phyloP scores from a whole-genome alignment of 2,888 invertebrate species.

The Amaurobius ferox region DNA sequence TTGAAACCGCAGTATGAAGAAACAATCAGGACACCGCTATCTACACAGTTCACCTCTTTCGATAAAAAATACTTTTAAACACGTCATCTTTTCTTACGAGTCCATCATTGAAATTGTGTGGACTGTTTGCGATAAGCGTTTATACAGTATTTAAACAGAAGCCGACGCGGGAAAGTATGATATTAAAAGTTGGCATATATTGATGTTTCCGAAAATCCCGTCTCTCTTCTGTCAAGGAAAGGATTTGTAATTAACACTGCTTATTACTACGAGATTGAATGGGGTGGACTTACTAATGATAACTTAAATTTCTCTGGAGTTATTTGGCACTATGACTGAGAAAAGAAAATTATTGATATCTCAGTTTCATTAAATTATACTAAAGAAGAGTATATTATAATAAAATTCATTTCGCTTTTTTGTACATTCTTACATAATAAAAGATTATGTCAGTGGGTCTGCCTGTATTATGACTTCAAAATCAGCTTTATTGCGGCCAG shows the following conservation, averaged over 20 bases:
- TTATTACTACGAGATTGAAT: slow-evolving; percentile 35
- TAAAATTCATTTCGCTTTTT: no score
- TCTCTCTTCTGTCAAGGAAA: slow-evolving; percentile 1
- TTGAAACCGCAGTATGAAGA: background rate
- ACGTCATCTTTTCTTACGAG: background rate
- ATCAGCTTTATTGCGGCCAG: no score
- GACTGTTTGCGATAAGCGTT: no score
- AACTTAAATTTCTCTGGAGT: background rate
- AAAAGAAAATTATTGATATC: no score
- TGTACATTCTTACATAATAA: no score
- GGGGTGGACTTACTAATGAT: background rate
- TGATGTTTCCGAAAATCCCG: slow-evolving; percentile 34
- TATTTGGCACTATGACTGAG: background rate
- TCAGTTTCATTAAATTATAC: no score
- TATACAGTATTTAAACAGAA: no score
- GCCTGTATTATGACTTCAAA: no score
- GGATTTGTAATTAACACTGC: slow-evolving; percentile 41
- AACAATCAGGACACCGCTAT: background rate
- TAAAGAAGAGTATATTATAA: no score
- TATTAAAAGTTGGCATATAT: slow-evolving; percentile 57
- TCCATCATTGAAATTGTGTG: background rate
- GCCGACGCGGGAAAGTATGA: background rate
- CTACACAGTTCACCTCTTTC: background rate
- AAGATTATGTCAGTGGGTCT: no score
- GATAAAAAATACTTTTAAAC: background rate